A percentile compares a stretch with the other conserved stretches of the same genome.
Evolutionary conservation across 2,797 vertebrate genomes (phyloP).

Genomic region (Phoxinus dragarum): DNA sequence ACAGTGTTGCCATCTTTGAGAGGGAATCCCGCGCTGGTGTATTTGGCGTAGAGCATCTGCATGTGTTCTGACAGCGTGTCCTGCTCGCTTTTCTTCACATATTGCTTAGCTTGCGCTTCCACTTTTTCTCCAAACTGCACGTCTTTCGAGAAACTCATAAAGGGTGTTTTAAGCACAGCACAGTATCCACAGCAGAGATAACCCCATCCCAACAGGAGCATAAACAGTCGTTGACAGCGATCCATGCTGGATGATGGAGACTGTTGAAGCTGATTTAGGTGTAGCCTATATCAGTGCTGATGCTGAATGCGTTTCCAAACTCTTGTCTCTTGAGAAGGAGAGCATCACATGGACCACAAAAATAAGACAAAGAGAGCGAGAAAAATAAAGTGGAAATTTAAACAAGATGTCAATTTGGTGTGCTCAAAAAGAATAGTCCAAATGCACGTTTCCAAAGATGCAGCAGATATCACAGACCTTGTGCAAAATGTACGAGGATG

Average conservation of each 20-base stretch:
- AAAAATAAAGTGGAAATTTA: background rate
- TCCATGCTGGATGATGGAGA: slow-evolving; percentile 76
- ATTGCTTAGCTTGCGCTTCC: slow-evolving; percentile 59
- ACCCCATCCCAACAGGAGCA: slow-evolving; percentile 84
- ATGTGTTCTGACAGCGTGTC: slow-evolving; percentile 92
- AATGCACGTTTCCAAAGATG: slow-evolving; percentile 9
- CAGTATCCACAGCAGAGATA: slow-evolving; percentile 77
- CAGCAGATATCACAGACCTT: slow-evolving; percentile 19
- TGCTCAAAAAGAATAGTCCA: slow-evolving; percentile 19
- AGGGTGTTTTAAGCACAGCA: slow-evolving; percentile 70
- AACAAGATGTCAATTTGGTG: background rate
- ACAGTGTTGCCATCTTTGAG: slow-evolving; percentile 90
- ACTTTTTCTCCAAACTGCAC: slow-evolving; percentile 65
- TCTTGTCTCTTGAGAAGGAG: slow-evolving; percentile 63
- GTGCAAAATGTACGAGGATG: slow-evolving; percentile 1
- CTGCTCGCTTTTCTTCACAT: slow-evolving; percentile 59
- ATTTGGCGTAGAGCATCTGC: slow-evolving; percentile 90
- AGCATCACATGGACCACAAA: slow-evolving; percentile 68
- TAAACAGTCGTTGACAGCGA: slow-evolving; percentile 65
- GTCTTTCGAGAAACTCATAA: slow-evolving; percentile 65
- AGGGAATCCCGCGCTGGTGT: slow-evolving; percentile 76
- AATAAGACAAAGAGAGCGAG: background rate
- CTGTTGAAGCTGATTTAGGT: slow-evolving; percentile 34
- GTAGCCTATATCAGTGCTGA: slow-evolving; percentile 41
- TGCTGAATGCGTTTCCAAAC: slow-evolving; percentile 56